Conservation (phyloP, 2,113 vertebrate genomes). For the Cheilinus undulatus region DNA sequence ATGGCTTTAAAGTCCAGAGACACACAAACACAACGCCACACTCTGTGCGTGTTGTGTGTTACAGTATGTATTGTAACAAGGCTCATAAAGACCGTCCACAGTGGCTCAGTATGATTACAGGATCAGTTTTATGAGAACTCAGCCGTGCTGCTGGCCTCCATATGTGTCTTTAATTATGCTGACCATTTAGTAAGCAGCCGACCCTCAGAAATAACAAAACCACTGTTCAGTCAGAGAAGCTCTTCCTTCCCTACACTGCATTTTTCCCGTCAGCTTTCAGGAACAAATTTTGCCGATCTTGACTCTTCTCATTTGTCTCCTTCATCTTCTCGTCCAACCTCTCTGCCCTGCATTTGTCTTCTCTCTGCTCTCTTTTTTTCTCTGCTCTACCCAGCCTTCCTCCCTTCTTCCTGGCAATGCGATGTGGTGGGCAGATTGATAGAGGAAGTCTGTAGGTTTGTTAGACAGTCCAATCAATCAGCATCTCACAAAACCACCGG, state of each 20-base stretch:
- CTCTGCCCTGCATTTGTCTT: slow-evolving; percentile 52
- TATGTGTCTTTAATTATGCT: slow-evolving; percentile 81
- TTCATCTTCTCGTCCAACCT: slow-evolving; percentile 40
- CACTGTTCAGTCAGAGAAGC: not conserved
- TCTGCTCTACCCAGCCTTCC: slow-evolving; percentile 35
- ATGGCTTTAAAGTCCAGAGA: slow-evolving; percentile 8
- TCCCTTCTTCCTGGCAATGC: slow-evolving; percentile 71
- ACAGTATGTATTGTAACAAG: slow-evolving; percentile 48
- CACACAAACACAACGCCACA: slow-evolving; percentile 6
- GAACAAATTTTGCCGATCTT: not conserved
- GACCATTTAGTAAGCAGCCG: slow-evolving; percentile 60
- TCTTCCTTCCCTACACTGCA: not conserved
- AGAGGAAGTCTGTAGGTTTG: slow-evolving; percentile 81
- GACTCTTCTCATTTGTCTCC: slow-evolving; percentile 24
- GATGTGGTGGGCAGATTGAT: slow-evolving; percentile 78
- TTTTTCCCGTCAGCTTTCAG: not conserved
- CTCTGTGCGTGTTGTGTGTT: slow-evolving; percentile 30
- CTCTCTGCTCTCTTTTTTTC: slow-evolving; percentile 28
- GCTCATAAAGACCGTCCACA: slow-evolving; percentile 68
- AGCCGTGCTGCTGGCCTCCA: slow-evolving; percentile 61
- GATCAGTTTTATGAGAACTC: slow-evolving; percentile 76
- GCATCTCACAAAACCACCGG: slow-evolving; percentile 82
- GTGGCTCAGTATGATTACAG: slow-evolving; percentile 74
- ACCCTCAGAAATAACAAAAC: slow-evolving; percentile 66
- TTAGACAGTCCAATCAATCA: slow-evolving; percentile 84